Percentiles rank a stretch among this genome's conserved stretches.
These are phyloP conservation scores for Alectoris magna DNA, from an alignment of 2,797 vertebrate species.

Conservation along the genomic window DNA sequence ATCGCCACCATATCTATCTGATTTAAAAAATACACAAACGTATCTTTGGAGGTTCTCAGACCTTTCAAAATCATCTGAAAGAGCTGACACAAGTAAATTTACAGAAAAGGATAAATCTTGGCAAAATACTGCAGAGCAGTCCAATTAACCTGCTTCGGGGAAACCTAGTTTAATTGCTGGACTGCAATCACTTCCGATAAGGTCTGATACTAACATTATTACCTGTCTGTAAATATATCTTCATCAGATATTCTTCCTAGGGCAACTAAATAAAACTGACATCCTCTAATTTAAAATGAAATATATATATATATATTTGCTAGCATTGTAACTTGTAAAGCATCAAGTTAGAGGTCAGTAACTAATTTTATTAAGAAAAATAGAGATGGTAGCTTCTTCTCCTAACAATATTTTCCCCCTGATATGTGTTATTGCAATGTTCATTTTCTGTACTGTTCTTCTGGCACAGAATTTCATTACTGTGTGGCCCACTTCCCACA, in stretches of 20 bases:
- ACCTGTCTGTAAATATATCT: conserved; percentile 54
- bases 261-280: conserved; percentile 40
- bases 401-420: neutral
- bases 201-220: conserved; percentile 69
- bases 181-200: conserved; percentile 72
- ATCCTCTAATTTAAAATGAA: conserved; percentile 26
- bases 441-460: neutral
- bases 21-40: neutral
- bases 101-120: conserved; percentile 70
- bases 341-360: neutral
- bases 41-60: neutral
- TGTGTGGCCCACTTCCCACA: neutral
- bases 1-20: neutral
- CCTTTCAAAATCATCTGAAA: neutral
- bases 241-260: conserved; percentile 52
- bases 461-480: neutral
- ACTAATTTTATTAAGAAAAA: neutral
- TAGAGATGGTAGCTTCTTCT: neutral
- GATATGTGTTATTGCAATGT: neutral
- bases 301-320: neutral
- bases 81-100: conserved; percentile 63
- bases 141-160: conserved; percentile 75
- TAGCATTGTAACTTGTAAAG: neutral
- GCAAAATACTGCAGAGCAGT: conserved; percentile 64
- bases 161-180: conserved; percentile 73